Evolutionary conservation across 2,797 vertebrate species (phyloP), one percentile per base, ranked within the genome.

Genomic region (Sebastes hubbsi): DNA sequence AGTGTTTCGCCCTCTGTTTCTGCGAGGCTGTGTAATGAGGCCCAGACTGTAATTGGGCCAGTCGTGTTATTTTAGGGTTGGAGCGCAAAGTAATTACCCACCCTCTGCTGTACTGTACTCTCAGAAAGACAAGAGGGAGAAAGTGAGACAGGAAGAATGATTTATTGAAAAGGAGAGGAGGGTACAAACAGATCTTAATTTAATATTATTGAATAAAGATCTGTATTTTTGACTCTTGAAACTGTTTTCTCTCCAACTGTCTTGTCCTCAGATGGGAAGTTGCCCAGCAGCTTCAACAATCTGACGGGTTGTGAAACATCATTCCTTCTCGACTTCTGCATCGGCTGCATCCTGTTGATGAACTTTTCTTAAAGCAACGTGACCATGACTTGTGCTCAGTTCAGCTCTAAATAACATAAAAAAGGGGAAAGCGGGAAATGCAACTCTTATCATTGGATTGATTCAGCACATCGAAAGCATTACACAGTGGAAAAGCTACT

Each of bases 11-110:
- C 82, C 85, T 92, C 77, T 88, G 80, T 89, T 89, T 92, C 91
- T 89, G 82, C 42, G 24, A 78, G 83, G 84, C 91, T 88, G 89
- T 87, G 83, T 95, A 94, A 94, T 93, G 92, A 95, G 91, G 91
- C 82, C 90, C 91, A 90, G 80, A 83, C 86, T 94, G 92, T 95
- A 95, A 96, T 96, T 95, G 95, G 93, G 93, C 84, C 93, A 94
- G 88, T 91, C 86, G 85, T 94, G 94, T 95, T 96, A 95, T 95
- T 96, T 95, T 95, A 95, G 92, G 95, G 91, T 91, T 94, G 88
- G 83, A 93, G 94, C 90, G 75, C 91, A 90, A 89, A 95, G 92
- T 95, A 95, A 96, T 95, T 95, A 95, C 90, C 88, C 83, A 77
- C 82, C 87, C 88, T 87, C 87, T 83, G 86, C 90, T 91, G 81